phyloP scores from a whole-genome alignment of 2,113 vertebrate genomes.

The Chamaetylas fuelleborni region DNA sequence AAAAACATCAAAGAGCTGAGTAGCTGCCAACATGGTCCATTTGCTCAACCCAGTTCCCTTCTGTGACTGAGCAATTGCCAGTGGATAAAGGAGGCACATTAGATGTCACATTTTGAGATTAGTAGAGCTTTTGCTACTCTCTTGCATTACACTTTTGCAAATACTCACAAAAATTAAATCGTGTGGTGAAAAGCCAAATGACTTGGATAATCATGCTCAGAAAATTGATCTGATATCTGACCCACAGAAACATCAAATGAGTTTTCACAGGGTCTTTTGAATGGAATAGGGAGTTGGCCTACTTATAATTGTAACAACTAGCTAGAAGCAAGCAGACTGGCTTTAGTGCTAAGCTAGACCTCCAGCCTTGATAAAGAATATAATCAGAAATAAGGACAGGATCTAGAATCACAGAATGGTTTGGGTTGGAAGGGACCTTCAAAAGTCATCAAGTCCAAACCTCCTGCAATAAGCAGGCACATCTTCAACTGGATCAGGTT shows the following conservation, averaged over 20 bases:
- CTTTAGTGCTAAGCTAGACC: neutral
- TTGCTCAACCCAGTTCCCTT: conserved; percentile 9
- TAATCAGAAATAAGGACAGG: neutral
- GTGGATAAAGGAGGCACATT: neutral
- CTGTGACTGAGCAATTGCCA: conserved; percentile 15
- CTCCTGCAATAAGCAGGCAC: neutral
- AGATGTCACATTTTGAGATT: conserved; percentile 17
- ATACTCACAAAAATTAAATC: conserved; percentile 15
- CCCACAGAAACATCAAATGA: neutral
- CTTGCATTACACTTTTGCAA: neutral
- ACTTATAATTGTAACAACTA: neutral
- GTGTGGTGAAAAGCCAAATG: neutral
- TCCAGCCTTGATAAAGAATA: neutral
- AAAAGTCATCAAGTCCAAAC: neutral
- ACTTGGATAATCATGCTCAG: neutral
- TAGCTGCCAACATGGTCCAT: neutral
- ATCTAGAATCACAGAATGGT: neutral
- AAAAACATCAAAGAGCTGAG: conserved; percentile 43
- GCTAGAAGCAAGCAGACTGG: neutral
- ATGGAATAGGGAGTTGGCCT: neutral
- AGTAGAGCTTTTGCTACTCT: neutral
- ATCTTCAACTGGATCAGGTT: neutral
- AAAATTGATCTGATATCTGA: conserved; percentile 16
- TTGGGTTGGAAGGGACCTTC: neutral
- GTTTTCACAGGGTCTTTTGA: neutral